These are phyloP conservation scores for Volucella bombylans DNA, from an alignment of 2,888 invertebrate species.

Conservation along the genomic window DNA sequence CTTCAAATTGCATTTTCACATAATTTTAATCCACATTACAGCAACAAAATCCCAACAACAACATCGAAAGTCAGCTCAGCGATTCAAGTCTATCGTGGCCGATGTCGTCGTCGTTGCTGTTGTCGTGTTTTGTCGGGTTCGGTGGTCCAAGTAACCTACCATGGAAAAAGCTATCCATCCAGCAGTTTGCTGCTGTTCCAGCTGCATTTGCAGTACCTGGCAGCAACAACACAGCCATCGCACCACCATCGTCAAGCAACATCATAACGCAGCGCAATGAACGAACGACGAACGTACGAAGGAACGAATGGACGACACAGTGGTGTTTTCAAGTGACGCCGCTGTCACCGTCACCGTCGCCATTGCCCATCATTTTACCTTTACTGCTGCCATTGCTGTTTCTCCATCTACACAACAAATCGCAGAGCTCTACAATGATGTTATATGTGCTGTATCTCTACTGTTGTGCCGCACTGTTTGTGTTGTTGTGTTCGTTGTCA, in stretches of 20 bases:
- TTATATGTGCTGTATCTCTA: constrained; percentile 76
- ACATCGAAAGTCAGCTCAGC: constrained; percentile 42
- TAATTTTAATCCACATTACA: constrained; percentile 76
- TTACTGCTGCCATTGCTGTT: constrained; percentile 76
- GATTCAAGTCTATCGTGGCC: neutral
- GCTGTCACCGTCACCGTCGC: constrained; percentile 44
- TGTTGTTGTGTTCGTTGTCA: neutral
- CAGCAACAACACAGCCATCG: neutral
- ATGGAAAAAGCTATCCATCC: constrained; percentile 64
- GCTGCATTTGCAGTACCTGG: neutral
- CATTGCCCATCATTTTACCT: constrained; percentile 59
- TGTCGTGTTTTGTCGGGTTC: constrained; percentile 4
- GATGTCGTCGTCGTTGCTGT: neutral
- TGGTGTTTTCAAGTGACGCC: constrained; percentile 71
- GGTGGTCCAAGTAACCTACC: constrained; percentile 51
- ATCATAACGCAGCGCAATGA: constrained; percentile 34
- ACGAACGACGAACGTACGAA: neutral
- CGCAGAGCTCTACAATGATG: constrained; percentile 73
- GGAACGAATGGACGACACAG: constrained; percentile 45
- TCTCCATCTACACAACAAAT: constrained; percentile 76
- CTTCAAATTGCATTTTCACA: constrained; percentile 75
- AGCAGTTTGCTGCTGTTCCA: constrained; percentile 17
- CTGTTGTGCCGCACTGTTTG: constrained; percentile 40
- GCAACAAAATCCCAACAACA: constrained; percentile 13
- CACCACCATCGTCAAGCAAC: constrained; percentile 23